phyloP scores from a whole-genome alignment of 2,888 invertebrate genomes.

The Sminthurides aquaticus region DNA sequence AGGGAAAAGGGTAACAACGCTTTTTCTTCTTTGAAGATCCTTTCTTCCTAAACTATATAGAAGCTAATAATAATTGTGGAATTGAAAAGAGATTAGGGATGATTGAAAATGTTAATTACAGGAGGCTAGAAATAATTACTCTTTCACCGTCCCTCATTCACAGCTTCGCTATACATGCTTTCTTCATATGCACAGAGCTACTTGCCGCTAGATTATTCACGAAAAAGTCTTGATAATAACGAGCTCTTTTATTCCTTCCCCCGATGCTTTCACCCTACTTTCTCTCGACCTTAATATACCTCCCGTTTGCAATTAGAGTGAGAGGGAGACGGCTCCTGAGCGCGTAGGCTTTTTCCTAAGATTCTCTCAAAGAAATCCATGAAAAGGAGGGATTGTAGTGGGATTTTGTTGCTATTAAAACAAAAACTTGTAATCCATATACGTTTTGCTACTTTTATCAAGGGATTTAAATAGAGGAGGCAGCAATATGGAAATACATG shows the following conservation, averaged over 20 bases:
- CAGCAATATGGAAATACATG: too few species aligned
- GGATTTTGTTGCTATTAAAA: background rate
- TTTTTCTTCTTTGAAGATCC: background rate
- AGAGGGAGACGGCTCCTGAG: background rate
- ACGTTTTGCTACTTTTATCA: too few species aligned
- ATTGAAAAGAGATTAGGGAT: constrained; percentile 7
- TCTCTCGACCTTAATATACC: background rate
- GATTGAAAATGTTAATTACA: constrained; percentile 7
- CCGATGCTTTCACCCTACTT: background rate
- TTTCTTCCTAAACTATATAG: background rate
- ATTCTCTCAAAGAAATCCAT: background rate
- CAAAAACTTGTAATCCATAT: too few species aligned
- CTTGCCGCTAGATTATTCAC: background rate
- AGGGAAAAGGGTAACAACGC: background rate
- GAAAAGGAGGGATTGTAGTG: too few species aligned
- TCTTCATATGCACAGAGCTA: too few species aligned
- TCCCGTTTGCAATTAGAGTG: constrained; percentile 1
- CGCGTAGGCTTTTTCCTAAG: background rate
- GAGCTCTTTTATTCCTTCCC: background rate
- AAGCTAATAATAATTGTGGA: background rate
- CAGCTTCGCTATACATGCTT: too few species aligned
- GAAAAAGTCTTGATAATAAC: background rate
- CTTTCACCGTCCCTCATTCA: background rate
- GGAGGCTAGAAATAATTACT: background rate
- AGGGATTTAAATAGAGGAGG: too few species aligned